A percentile compares a stretch with the other conserved stretches of the same genome.
Conservation (phyloP, 2,888 invertebrate genomes). For the Chydorus sphaericus region DNA sequence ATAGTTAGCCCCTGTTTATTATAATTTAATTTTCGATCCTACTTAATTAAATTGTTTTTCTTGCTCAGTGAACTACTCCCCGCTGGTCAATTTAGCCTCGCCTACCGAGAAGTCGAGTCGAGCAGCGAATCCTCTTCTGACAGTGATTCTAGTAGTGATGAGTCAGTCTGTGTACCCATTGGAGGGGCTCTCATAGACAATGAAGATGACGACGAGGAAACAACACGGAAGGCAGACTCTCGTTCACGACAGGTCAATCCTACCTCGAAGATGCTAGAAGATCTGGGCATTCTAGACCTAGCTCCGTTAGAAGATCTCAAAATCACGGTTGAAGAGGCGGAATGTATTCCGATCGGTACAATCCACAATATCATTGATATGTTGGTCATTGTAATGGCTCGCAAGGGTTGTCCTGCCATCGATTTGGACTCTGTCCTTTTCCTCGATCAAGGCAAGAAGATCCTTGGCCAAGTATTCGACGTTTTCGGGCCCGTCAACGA, state of each 20-base stretch:
- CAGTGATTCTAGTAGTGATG: slow-evolving; percentile 2
- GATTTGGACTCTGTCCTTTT: slow-evolving; percentile 80
- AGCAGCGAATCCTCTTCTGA: background rate
- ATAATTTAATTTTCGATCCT: no score
- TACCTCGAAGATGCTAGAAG: slow-evolving; percentile 38
- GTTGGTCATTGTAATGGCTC: slow-evolving; percentile 55
- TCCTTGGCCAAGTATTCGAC: slow-evolving; percentile 72
- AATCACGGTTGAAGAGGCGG: slow-evolving; percentile 58
- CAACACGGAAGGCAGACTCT: background rate
- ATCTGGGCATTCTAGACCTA: slow-evolving; percentile 48
- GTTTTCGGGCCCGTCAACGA: slow-evolving; percentile 74
- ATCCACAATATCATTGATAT: slow-evolving; percentile 33
- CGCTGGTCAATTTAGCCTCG: background rate
- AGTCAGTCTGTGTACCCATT: background rate
- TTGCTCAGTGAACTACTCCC: no score
- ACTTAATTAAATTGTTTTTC: no score
- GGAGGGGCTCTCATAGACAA: background rate
- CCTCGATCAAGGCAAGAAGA: slow-evolving; percentile 55
- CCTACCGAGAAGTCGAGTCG: background rate
- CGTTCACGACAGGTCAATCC: no score
- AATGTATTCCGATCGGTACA: slow-evolving; percentile 56
- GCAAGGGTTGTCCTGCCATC: slow-evolving; percentile 56
- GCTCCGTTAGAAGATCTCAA: slow-evolving; percentile 68
- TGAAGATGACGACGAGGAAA: background rate
- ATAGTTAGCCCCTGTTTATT: no score